A percentile compares a stretch with the other conserved stretches of the same genome.
Conservation (phyloP, 1,140 invertebrate genomes). For the Bombus balteatus region DNA sequence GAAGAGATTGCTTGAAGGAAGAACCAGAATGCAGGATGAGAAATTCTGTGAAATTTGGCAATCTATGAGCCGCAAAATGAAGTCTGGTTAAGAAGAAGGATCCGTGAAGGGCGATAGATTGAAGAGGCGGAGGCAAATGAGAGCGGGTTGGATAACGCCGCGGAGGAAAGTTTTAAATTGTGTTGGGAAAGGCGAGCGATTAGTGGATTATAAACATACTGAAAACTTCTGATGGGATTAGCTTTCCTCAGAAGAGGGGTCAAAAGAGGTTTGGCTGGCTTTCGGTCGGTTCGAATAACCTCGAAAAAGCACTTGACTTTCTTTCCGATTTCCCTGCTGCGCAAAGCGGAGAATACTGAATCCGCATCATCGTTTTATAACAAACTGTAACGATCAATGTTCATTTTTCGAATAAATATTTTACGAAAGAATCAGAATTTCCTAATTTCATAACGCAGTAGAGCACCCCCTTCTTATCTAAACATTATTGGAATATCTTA, state of each 20-base stretch:
- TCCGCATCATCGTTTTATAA: too few relatives aligned
- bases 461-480: too few relatives aligned
- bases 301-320: conserved; percentile 13
- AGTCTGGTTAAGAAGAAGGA: conserved; percentile 67
- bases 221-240: conserved; percentile 75
- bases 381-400: too few relatives aligned
- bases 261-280: conserved; percentile 46
- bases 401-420: too few relatives aligned
- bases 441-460: not conserved
- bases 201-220: conserved; percentile 82
- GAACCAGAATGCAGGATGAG: not conserved
- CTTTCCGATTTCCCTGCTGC: conserved; percentile 18
- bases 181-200: conserved; percentile 77
- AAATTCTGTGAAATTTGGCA: conserved; percentile 75
- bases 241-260: conserved; percentile 47
- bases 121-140: conserved; percentile 54
- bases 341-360: not conserved
- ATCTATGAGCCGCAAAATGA: conserved; percentile 81
- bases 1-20: not conserved
- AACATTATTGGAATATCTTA: too few relatives aligned
- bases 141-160: conserved; percentile 64
- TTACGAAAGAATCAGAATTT: not conserved
- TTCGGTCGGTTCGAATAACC: conserved; percentile 49
- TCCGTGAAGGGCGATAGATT: conserved; percentile 44
- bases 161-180: conserved; percentile 80